phyloP scores from a whole-genome alignment of 2,888 invertebrate genomes.

The Protophormia terraenovae region DNA sequence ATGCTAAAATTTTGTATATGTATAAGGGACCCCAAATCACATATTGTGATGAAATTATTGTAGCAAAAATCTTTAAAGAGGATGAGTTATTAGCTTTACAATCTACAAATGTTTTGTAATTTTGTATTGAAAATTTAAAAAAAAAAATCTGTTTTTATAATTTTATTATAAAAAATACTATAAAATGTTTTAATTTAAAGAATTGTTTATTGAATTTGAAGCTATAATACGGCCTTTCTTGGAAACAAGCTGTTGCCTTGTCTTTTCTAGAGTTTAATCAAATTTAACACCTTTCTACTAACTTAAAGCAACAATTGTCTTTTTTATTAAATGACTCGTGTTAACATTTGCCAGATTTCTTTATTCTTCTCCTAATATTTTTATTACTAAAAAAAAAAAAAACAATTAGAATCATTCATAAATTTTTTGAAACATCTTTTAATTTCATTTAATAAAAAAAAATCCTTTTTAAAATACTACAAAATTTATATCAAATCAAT shows the following conservation, averaged over 20 bases:
- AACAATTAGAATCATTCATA: background rate
- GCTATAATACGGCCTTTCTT: too few species aligned
- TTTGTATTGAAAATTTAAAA: too few species aligned
- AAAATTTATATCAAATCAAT: constrained; percentile 41
- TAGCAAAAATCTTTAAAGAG: background rate
- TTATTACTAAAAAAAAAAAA: background rate
- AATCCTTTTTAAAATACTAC: background rate
- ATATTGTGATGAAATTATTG: background rate
- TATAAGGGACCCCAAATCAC: background rate
- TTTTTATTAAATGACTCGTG: background rate
- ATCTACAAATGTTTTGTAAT: too few species aligned
- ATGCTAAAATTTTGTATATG: background rate
- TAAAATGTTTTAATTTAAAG: too few species aligned
- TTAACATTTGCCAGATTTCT: background rate
- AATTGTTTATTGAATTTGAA: too few species aligned
- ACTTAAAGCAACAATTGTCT: background rate
- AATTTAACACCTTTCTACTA: background rate
- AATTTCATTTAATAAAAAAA: background rate
- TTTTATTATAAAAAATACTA: too few species aligned
- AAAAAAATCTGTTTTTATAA: too few species aligned
- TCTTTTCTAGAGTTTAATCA: background rate
- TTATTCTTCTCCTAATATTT: background rate
- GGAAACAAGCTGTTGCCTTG: background rate
- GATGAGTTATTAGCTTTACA: too few species aligned
- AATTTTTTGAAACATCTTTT: background rate